Conservation (phyloP, 2,797 vertebrate species). For the Diceros bicornis region DNA sequence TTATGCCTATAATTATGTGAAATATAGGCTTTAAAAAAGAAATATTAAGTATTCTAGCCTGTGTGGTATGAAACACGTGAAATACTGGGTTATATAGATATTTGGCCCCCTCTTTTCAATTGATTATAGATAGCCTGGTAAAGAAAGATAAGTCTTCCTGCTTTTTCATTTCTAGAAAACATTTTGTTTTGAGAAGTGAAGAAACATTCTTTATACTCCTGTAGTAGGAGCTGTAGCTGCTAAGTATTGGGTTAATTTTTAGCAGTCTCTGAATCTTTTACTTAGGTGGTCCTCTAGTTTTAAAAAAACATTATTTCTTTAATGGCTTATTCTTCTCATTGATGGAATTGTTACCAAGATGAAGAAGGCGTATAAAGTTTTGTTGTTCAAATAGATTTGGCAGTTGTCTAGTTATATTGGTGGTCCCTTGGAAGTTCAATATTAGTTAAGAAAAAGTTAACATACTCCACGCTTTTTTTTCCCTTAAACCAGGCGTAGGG, state of each 20-base stretch:
- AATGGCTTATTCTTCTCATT: background rate
- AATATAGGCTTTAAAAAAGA: background rate
- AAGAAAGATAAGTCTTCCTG: background rate
- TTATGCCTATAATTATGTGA: background rate
- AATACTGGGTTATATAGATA: background rate
- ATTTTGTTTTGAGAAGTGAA: background rate
- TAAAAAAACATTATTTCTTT: slow-evolving; percentile 14
- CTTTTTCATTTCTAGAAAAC: background rate
- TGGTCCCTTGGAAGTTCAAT: background rate
- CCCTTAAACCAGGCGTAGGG: background rate
- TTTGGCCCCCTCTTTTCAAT: background rate
- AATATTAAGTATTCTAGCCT: background rate
- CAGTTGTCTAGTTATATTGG: background rate
- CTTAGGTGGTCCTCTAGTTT: background rate
- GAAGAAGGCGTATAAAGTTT: background rate
- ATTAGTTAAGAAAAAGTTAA: slow-evolving; percentile 33
- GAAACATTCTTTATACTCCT: background rate
- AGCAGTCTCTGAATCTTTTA: background rate
- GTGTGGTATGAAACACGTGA: background rate
- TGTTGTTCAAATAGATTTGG: slow-evolving; percentile 24
- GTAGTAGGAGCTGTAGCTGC: background rate
- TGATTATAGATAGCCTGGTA: background rate
- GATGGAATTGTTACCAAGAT: background rate
- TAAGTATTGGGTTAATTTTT: background rate
- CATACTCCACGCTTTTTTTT: background rate